phyloP scores from a whole-genome alignment of 2,113 vertebrate species.

The Sialia sialis region DNA sequence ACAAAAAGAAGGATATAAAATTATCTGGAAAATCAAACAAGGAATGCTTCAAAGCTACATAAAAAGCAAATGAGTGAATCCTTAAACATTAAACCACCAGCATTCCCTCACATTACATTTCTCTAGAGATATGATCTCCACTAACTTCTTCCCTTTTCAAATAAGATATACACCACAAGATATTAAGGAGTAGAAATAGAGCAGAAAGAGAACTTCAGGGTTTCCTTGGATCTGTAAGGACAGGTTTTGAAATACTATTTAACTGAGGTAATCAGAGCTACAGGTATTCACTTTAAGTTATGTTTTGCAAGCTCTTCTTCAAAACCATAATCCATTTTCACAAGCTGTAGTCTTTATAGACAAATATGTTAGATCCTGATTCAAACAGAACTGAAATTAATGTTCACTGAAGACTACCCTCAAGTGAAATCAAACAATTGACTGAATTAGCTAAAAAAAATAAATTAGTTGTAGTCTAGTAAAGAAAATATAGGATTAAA shows the following conservation, averaged over 20 bases:
- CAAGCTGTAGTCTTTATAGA: neutral
- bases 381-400: neutral
- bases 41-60: neutral
- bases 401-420: neutral
- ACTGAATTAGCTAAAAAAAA: neutral
- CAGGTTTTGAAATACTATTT: neutral
- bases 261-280: neutral
- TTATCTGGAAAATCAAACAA: neutral
- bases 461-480: neutral
- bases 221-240: neutral
- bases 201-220: neutral
- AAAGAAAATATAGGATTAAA: neutral
- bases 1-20: neutral
- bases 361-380: neutral
- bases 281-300: neutral
- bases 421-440: neutral
- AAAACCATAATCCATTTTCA: neutral
- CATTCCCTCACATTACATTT: neutral
- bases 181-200: neutral
- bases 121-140: neutral
- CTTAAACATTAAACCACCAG: neutral
- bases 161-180: neutral
- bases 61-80: neutral
- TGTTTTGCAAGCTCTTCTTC: neutral
- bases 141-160: neutral